phyloP scores from a whole-genome alignment of 1,140 invertebrate genomes.

The Drosophila hydei region DNA sequence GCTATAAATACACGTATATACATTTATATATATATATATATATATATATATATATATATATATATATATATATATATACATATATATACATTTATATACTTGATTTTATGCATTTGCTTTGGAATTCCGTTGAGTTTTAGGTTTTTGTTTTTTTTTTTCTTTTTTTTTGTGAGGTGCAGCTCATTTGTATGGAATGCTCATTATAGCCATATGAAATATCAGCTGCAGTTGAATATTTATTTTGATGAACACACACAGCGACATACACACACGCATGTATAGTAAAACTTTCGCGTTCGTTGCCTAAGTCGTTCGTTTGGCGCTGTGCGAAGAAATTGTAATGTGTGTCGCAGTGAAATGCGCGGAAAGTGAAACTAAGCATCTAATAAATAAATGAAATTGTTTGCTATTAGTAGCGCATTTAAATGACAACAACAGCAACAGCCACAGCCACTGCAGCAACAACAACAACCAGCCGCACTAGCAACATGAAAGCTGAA shows the following conservation, averaged over 20 bases:
- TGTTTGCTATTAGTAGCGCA: slow-evolving; percentile 78
- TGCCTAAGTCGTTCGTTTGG: slow-evolving; percentile 50
- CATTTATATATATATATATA: not conserved
- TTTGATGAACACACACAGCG: slow-evolving; percentile 2
- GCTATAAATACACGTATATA: too few relatives aligned
- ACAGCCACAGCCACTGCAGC: not conserved
- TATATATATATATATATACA: not conserved
- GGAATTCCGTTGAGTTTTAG: slow-evolving; percentile 2
- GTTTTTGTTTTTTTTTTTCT: slow-evolving; percentile 4
- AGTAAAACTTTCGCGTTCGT: slow-evolving; percentile 67
- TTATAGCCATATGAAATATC: slow-evolving; percentile 24
- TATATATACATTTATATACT: not conserved
- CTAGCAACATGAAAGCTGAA: slow-evolving; percentile 48
- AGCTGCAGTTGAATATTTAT: slow-evolving; percentile 28
- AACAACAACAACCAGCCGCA: not conserved
- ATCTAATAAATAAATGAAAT: slow-evolving; percentile 81
- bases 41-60: not conserved
- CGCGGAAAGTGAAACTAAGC: slow-evolving; percentile 75
- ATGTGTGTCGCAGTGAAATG: slow-evolving; percentile 77
- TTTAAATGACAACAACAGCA: slow-evolving; percentile 62
- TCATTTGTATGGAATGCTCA: slow-evolving; percentile 42
- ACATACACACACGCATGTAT: slow-evolving; percentile 13
- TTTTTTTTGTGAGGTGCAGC: slow-evolving; percentile 27
- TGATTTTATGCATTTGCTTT: not conserved
- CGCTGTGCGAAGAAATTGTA: slow-evolving; percentile 68